A percentile compares a stretch with the other conserved stretches of the same genome.
Evolutionary conservation across 2,113 vertebrate species (phyloP).

Genomic region (Scomber colias): DNA sequence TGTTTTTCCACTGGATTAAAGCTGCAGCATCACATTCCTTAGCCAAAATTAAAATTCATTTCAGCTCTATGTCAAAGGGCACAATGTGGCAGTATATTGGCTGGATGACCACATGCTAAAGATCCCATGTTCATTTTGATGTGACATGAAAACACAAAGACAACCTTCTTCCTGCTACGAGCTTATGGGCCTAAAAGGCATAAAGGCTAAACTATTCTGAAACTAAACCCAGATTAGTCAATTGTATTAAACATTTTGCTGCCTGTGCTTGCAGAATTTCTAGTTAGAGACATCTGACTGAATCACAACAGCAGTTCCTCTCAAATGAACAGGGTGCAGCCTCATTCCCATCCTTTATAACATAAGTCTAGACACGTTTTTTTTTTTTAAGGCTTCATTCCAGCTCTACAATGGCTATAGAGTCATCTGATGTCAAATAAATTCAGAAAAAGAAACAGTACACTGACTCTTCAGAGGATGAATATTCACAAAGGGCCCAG

Average conservation of each 20-base stretch:
- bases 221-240: slow-evolving; percentile 50
- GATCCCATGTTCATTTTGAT: not conserved
- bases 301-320: not conserved
- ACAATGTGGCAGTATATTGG: not conserved
- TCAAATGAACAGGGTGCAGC: not conserved
- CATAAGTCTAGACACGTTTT: not conserved
- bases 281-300: slow-evolving; percentile 25
- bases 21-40: slow-evolving; percentile 29
- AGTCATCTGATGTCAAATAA: not conserved
- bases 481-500: slow-evolving; percentile 43
- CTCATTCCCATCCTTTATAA: slow-evolving; percentile 8
- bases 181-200: slow-evolving; percentile 20
- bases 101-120: slow-evolving; percentile 7
- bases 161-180: not conserved
- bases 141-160: not conserved
- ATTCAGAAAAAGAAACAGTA: not conserved
- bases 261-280: slow-evolving; percentile 8
- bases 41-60: not conserved
- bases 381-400: not conserved
- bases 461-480: slow-evolving; percentile 21
- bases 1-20: slow-evolving; percentile 2
- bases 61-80: not conserved
- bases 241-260: slow-evolving; percentile 37
- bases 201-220: slow-evolving; percentile 26
- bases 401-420: not conserved